Conservation (phyloP, 2,797 vertebrate species). For the Megalops cyprinoides region DNA sequence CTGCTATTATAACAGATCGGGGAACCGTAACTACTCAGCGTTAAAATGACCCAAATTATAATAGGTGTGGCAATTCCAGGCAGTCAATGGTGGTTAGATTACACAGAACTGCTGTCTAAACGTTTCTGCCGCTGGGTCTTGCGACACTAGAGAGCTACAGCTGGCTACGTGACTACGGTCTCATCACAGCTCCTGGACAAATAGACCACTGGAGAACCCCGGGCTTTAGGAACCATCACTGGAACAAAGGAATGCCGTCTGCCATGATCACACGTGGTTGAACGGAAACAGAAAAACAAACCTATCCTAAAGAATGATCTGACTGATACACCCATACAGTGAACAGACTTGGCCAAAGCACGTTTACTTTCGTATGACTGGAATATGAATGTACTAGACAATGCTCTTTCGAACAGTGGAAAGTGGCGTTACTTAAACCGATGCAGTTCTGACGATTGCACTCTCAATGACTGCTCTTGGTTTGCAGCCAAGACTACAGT, state of each 20-base stretch:
- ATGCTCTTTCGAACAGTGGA: neutral
- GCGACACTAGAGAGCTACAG: neutral
- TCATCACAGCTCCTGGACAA: neutral
- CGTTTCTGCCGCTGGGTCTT: neutral
- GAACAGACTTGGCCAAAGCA: neutral
- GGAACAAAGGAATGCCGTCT: slow-evolving; percentile 62
- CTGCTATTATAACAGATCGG: too few species aligned
- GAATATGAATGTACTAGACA: neutral
- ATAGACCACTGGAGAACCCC: neutral
- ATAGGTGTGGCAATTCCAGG: neutral
- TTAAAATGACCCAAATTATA: neutral
- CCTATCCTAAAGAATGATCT: neutral
- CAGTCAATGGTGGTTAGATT: neutral
- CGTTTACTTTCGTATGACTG: neutral
- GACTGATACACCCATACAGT: neutral
- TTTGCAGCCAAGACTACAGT: neutral
- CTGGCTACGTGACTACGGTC: neutral
- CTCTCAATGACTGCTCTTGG: neutral
- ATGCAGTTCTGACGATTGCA: neutral
- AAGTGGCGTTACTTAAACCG: neutral
- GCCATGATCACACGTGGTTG: slow-evolving; percentile 55
- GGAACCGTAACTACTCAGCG: neutral
- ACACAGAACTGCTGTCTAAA: neutral
- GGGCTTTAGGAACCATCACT: slow-evolving; percentile 23
- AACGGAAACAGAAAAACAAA: slow-evolving; percentile 43